Evolutionary conservation across 2,888 invertebrate genomes (phyloP).

Genomic region (Mythimna impura): DNA sequence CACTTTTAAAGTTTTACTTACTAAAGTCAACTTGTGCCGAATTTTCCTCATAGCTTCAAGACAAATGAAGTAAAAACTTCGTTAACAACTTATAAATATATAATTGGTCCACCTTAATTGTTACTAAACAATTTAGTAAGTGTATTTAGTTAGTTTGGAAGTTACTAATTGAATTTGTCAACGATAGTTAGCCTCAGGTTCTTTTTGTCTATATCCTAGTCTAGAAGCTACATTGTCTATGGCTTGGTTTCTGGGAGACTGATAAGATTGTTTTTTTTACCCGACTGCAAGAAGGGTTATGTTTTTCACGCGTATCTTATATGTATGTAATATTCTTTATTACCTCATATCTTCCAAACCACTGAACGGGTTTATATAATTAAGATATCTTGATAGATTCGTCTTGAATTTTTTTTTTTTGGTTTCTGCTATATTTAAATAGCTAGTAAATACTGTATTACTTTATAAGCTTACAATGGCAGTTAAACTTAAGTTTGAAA

Average conservation of each 20-base stretch:
- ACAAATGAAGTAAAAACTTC: slow-evolving; percentile 34
- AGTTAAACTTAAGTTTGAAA: no score
- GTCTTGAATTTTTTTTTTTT: no score
- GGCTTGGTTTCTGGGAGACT: neutral
- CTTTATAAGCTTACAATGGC: no score
- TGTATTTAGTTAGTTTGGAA: slow-evolving; percentile 29
- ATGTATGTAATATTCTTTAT: no score
- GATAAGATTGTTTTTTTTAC: neutral
- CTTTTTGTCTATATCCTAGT: neutral
- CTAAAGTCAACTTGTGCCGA: slow-evolving; percentile 11
- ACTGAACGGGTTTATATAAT: no score
- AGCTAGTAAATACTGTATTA: no score
- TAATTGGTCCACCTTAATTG: slow-evolving; percentile 54
- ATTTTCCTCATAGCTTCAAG: slow-evolving; percentile 8
- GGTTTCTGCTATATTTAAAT: no score
- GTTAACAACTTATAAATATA: slow-evolving; percentile 52
- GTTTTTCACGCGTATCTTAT: no score
- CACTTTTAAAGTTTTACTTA: slow-evolving; percentile 2
- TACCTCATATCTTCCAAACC: no score
- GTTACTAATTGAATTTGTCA: slow-evolving; percentile 42
- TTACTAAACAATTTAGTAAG: slow-evolving; percentile 51
- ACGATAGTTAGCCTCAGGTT: slow-evolving; percentile 20
- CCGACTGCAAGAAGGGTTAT: no score
- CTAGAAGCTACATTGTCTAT: neutral
- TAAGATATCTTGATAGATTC: no score